phyloP scores from a whole-genome alignment of 2,797 vertebrate genomes.

The Lates japonicus region DNA sequence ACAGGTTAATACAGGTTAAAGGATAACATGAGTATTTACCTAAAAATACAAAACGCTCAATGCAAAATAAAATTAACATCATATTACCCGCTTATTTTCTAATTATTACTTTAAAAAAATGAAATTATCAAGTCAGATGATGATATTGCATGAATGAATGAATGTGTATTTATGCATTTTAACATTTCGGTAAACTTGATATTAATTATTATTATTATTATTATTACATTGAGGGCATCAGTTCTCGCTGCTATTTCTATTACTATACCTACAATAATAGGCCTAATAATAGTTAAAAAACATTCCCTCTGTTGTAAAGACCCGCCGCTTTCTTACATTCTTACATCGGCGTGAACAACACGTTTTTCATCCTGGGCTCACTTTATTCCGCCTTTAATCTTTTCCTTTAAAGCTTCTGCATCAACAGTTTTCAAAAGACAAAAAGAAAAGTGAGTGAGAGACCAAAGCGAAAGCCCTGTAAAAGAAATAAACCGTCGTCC shows the following conservation, averaged over 20 bases:
- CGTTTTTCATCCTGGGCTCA: conserved; percentile 49
- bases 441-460: conserved; percentile 82
- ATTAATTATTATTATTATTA: neutral
- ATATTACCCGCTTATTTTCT: neutral
- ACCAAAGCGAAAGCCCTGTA: conserved; percentile 83
- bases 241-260: neutral
- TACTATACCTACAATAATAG: neutral
- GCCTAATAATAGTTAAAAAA: neutral
- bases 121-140: neutral
- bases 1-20: neutral
- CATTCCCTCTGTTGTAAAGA: neutral
- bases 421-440: conserved; percentile 79
- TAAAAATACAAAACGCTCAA: neutral
- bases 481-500: conserved; percentile 41
- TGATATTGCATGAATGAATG: neutral
- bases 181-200: neutral
- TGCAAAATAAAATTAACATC: neutral
- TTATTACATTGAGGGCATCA: neutral
- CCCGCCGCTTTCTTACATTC: neutral
- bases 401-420: conserved; percentile 87
- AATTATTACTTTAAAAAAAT: neutral
- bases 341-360: conserved; percentile 7
- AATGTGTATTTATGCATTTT: neutral
- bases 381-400: conserved; percentile 76
- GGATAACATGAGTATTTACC: fast-evolving